Evolutionary conservation across 1,140 invertebrate species (phyloP).

Genomic region (Ceratina japonica): DNA sequence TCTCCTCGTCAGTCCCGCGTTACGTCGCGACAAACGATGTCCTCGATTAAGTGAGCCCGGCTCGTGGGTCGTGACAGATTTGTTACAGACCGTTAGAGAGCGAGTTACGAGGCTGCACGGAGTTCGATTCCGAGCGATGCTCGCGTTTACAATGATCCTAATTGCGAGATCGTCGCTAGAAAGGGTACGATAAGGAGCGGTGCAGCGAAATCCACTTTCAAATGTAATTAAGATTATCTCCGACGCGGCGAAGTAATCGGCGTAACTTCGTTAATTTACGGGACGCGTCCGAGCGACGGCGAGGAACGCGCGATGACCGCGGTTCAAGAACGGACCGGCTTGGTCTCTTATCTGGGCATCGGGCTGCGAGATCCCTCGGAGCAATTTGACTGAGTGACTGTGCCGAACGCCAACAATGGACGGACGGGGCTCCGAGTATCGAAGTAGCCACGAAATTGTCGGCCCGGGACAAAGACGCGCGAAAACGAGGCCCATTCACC

Average conservation of each 20-base stretch:
- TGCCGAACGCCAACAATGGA: constrained; percentile 48
- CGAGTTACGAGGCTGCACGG: too few species aligned
- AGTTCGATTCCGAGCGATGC: too few species aligned
- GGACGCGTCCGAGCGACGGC: background rate
- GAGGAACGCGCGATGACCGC: background rate
- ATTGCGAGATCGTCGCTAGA: background rate
- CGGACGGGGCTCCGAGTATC: background rate
- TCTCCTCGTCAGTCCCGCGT: background rate
- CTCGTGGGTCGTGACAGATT: background rate
- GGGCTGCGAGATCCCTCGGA: background rate
- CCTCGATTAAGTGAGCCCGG: background rate
- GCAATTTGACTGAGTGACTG: constrained; percentile 56
- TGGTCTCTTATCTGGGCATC: background rate
- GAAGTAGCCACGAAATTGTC: constrained; percentile 9
- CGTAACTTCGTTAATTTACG: constrained; percentile 38
- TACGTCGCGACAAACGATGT: background rate
- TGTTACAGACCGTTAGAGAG: background rate
- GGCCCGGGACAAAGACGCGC: constrained; percentile 11
- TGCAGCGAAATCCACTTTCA: background rate
- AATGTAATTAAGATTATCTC: constrained; percentile 39
- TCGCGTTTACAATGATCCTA: too few species aligned
- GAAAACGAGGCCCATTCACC: constrained; percentile 25
- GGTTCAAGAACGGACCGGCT: background rate
- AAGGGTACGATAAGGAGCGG: background rate
- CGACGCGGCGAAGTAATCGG: constrained; percentile 1